Conservation (phyloP, 2,888 invertebrate species). For the Xestobium rufovillosum region DNA sequence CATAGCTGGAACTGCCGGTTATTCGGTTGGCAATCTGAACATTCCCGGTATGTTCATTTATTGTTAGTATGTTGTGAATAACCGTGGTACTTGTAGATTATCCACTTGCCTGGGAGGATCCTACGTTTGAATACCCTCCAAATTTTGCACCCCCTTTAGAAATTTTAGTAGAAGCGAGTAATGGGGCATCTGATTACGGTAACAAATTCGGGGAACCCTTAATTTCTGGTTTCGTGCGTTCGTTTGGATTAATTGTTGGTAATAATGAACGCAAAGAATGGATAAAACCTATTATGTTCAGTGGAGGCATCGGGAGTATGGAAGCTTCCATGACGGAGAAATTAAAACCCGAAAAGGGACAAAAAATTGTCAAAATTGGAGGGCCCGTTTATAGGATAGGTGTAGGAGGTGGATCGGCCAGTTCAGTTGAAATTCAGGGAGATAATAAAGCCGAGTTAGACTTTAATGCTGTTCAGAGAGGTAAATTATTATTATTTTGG, state of each 20-base stretch:
- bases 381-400: constrained; percentile 98
- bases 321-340: constrained; percentile 76
- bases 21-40: constrained; percentile 86
- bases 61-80: neutral
- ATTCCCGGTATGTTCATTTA: constrained; percentile 64
- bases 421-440: constrained; percentile 91
- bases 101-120: constrained; percentile 79
- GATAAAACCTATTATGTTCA: constrained; percentile 99
- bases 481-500: neutral
- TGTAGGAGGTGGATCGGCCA: constrained; percentile 97
- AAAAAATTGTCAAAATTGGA: constrained; percentile 90
- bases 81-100: constrained; percentile 67
- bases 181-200: constrained; percentile 97
- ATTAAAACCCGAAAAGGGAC: constrained; percentile 67
- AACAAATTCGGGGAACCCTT: constrained; percentile 99
- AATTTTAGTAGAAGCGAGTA: constrained; percentile 90
- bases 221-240: constrained; percentile 82
- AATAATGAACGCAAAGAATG: constrained; percentile 69
- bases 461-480: constrained; percentile 94
- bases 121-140: constrained; percentile 64
- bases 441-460: constrained; percentile 80
- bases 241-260: constrained; percentile 71
- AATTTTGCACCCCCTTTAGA: constrained; percentile 88
- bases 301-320: constrained; percentile 90
- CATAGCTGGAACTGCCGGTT: constrained; percentile 94